These are phyloP conservation scores for Aplochiton taeniatus DNA, from an alignment of 2,797 vertebrate genomes.

Conservation along the genomic window DNA sequence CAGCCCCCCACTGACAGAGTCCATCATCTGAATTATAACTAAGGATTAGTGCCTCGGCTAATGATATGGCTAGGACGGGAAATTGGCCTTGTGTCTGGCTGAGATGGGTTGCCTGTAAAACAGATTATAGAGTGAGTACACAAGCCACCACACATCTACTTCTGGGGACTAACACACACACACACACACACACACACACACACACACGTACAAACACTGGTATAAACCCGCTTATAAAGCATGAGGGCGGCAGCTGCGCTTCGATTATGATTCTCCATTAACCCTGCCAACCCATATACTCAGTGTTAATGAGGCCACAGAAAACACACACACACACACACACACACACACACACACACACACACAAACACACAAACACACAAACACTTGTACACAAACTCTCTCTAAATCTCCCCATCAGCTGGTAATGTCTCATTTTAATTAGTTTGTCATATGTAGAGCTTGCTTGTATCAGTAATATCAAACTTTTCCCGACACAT, in stretches of 20 bases:
- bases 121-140: slow-evolving; percentile 64
- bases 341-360: slow-evolving; percentile 23
- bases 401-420: not conserved
- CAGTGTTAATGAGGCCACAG: slow-evolving; percentile 62
- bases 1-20: slow-evolving; percentile 67
- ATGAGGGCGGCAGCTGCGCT: slow-evolving; percentile 61
- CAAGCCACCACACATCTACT: slow-evolving; percentile 17
- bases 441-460: slow-evolving; percentile 37
- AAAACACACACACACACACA: slow-evolving; percentile 18
- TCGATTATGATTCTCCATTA: slow-evolving; percentile 74
- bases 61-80: slow-evolving; percentile 60
- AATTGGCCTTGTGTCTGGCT: slow-evolving; percentile 64
- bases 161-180: slow-evolving; percentile 1
- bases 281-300: slow-evolving; percentile 64
- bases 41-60: slow-evolving; percentile 69
- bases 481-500: slow-evolving; percentile 35
- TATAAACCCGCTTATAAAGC: slow-evolving; percentile 42
- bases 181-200: slow-evolving; percentile 20
- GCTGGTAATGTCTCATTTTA: slow-evolving; percentile 36
- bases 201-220: slow-evolving; percentile 43
- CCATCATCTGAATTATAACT: slow-evolving; percentile 79
- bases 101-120: slow-evolving; percentile 62
- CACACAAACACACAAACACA: slow-evolving; percentile 3
- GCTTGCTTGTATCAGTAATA: slow-evolving; percentile 34
- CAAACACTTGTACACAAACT: not conserved